These are phyloP conservation scores for Coecobrya sp. DNA, from an alignment of 2,888 invertebrate genomes.

Conservation along the genomic window DNA sequence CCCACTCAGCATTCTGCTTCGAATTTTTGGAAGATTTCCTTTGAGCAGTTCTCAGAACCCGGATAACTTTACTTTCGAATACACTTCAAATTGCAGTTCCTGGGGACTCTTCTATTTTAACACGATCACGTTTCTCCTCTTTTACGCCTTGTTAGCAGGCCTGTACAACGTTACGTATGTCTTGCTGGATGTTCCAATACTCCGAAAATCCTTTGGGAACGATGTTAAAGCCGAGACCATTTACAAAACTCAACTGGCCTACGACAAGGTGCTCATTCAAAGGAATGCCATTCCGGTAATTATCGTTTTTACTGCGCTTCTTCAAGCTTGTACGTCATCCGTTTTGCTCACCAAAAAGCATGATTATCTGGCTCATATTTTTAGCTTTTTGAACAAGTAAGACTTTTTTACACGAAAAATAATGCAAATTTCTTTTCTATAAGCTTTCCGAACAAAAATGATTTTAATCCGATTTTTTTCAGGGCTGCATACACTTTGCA, in stretches of 20 bases:
- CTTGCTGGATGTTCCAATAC: not conserved
- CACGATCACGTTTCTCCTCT: not conserved
- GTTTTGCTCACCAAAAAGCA: not conserved
- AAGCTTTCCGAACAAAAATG: not conserved
- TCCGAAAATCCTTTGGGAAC: too few relatives aligned
- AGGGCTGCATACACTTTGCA: constrained; percentile 78
- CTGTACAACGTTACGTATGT: not conserved
- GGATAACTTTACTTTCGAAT: constrained; percentile 13
- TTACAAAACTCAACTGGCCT: not conserved
- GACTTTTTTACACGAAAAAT: not conserved
- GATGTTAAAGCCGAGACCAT: not conserved
- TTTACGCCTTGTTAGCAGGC: not conserved
- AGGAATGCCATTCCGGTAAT: constrained; percentile 39
- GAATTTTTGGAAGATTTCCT: constrained; percentile 39
- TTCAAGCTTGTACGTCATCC: constrained; percentile 37
- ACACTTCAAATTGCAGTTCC: not conserved
- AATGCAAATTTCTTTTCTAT: not conserved
- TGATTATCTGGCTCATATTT: constrained; percentile 47
- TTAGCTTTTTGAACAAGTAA: constrained; percentile 55
- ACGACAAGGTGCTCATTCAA: constrained; percentile 5
- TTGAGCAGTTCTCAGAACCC: not conserved
- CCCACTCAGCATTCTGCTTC: constrained; percentile 3
- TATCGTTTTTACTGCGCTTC: constrained; percentile 24
- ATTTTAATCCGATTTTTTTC: too few relatives aligned
- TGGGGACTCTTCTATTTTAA: constrained; percentile 6